A percentile compares a stretch with the other conserved stretches of the same genome.
Evolutionary conservation across 1,140 invertebrate genomes (phyloP).

Genomic region (Telenomus remus): DNA sequence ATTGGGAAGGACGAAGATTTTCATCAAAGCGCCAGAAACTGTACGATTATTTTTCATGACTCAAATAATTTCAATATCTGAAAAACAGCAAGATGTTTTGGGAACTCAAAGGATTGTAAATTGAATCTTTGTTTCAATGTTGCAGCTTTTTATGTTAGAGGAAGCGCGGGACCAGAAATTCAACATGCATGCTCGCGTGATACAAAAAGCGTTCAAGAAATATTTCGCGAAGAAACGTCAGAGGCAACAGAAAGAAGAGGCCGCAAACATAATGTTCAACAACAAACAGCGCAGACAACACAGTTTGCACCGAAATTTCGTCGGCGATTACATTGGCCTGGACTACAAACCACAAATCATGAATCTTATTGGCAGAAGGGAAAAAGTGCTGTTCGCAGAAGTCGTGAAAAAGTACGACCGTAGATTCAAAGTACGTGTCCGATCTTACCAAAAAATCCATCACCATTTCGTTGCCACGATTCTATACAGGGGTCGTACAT

Average conservation of each 20-base stretch:
- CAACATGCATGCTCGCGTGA: constrained; percentile 82
- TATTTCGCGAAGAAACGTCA: constrained; percentile 81
- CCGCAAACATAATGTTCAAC: constrained; percentile 79
- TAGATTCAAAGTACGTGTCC: constrained; percentile 79
- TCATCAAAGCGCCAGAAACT: constrained; percentile 86
- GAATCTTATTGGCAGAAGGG: constrained; percentile 79
- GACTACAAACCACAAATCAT: constrained; percentile 79
- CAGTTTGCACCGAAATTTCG: constrained; percentile 84
- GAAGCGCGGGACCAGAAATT: constrained; percentile 84
- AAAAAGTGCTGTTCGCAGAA: constrained; percentile 83
- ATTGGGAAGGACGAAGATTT: constrained; percentile 83
- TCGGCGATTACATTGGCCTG: constrained; percentile 85
- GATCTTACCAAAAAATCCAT: constrained; percentile 34
- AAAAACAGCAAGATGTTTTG: no score
- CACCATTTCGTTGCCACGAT: constrained; percentile 5
- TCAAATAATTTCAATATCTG: no score
- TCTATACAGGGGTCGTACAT: no score
- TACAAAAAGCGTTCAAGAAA: constrained; percentile 84
- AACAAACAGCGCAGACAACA: constrained; percentile 81
- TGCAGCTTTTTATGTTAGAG: constrained; percentile 83
- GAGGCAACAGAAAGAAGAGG: constrained; percentile 79
- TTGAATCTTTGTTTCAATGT: background rate
- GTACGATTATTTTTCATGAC: constrained; percentile 66
- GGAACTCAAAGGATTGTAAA: background rate
- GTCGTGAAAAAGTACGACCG: constrained; percentile 84